A percentile compares a stretch with the other conserved stretches of the same genome.
Evolutionary conservation across 2,888 invertebrate genomes (phyloP).

Genomic region (Athalia cordata): DNA sequence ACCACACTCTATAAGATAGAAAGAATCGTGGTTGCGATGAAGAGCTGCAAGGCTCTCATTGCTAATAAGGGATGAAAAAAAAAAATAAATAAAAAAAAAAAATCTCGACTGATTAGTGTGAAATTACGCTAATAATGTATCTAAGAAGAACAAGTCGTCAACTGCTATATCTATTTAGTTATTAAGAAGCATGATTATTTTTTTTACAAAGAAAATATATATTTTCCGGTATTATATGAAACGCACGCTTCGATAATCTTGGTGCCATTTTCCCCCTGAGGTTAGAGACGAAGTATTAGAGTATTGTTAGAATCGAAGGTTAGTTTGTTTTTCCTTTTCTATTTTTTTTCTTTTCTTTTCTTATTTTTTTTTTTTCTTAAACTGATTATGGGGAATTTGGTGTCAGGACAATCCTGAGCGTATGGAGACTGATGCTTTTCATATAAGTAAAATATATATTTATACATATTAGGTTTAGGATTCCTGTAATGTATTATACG

Average conservation of each 20-base stretch:
- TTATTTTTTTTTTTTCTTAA: background rate
- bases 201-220: conserved; percentile 72
- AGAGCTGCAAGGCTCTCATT: conserved; percentile 53
- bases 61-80: conserved; percentile 55
- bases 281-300: conserved; percentile 19
- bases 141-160: conserved; percentile 65
- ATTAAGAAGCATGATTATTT: conserved; percentile 72
- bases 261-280: conserved; percentile 55
- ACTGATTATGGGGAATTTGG: conserved; percentile 48
- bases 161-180: conserved; percentile 70
- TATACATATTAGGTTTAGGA: conserved; percentile 67
- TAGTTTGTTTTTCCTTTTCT: conserved; percentile 3
- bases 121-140: conserved; percentile 66
- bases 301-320: background rate
- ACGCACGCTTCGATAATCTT: conserved; percentile 67
- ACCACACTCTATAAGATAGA: conserved; percentile 58
- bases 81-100: conserved; percentile 54
- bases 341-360: background rate
- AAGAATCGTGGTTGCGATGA: conserved; percentile 59
- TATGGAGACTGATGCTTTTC: conserved; percentile 73
- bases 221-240: conserved; percentile 73
- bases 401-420: conserved; percentile 62
- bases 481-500: conserved; percentile 65
- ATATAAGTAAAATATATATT: conserved; percentile 73
- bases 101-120: conserved; percentile 68